phyloP scores from a whole-genome alignment of 2,113 vertebrate genomes.

The Hassar affinis region DNA sequence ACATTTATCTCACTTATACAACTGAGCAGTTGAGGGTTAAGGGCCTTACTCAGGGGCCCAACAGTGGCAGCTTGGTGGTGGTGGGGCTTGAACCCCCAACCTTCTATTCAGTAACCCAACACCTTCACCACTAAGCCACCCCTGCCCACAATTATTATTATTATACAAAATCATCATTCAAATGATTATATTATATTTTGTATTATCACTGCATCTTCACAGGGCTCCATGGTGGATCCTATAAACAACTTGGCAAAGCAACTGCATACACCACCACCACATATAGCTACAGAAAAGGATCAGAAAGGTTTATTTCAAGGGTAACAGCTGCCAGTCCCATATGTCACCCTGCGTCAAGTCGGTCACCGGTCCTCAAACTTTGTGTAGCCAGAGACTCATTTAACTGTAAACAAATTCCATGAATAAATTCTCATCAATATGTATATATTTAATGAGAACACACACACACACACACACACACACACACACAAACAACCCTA shows the following conservation, averaged over 20 bases:
- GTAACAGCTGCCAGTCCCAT: conserved; percentile 3
- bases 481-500: no score
- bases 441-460: no score
- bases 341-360: background rate
- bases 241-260: background rate
- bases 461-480: no score
- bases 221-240: background rate
- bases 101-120: no score
- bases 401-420: background rate
- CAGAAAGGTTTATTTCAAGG: conserved; percentile 15
- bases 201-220: no score
- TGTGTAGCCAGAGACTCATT: background rate
- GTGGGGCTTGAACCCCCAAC: no score
- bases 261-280: background rate
- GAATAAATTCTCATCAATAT: background rate
- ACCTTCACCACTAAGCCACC: no score
- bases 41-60: no score
- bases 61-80: no score
- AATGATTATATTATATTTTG: background rate
- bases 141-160: no score
- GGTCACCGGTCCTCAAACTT: background rate
- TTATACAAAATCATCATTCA: background rate
- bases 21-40: no score
- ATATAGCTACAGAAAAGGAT: background rate
- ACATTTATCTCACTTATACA: no score